Evolutionary conservation across 1,140 invertebrate species (phyloP).

Genomic region (Drosophila sucinea): DNA sequence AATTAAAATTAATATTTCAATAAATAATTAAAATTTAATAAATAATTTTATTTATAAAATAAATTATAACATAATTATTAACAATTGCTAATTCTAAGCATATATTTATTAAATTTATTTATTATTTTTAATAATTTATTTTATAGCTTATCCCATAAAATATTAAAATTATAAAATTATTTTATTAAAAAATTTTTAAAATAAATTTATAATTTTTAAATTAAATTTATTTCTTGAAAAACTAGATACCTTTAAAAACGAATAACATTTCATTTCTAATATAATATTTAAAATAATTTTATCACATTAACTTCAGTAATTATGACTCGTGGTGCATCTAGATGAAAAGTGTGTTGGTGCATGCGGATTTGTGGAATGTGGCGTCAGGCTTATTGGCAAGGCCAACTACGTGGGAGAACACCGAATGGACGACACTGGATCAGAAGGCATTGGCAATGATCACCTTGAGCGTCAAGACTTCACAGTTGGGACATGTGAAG

Average conservation of each 20-base stretch:
- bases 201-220: constrained; percentile 79
- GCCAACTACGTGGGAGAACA: too few species aligned
- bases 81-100: constrained; percentile 82
- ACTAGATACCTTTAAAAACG: constrained; percentile 87
- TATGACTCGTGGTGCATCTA: too few species aligned
- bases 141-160: constrained; percentile 66
- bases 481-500: too few species aligned
- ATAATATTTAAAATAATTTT: constrained; percentile 85
- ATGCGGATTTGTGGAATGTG: too few species aligned
- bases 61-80: constrained; percentile 80
- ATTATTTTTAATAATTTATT: constrained; percentile 78
- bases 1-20: constrained; percentile 83
- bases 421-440: too few species aligned
- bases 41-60: constrained; percentile 77
- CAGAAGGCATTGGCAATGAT: too few species aligned
- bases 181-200: constrained; percentile 74
- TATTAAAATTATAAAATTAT: constrained; percentile 62
- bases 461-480: too few species aligned
- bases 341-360: too few species aligned
- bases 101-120: constrained; percentile 81
- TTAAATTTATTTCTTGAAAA: constrained; percentile 86
- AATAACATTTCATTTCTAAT: constrained; percentile 86
- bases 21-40: constrained; percentile 83
- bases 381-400: too few species aligned
- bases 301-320: too few species aligned